Evolutionary conservation across 2,113 vertebrate species (phyloP), one percentile per base, ranked within the genome.

Genomic region (Grallaria varia): DNA sequence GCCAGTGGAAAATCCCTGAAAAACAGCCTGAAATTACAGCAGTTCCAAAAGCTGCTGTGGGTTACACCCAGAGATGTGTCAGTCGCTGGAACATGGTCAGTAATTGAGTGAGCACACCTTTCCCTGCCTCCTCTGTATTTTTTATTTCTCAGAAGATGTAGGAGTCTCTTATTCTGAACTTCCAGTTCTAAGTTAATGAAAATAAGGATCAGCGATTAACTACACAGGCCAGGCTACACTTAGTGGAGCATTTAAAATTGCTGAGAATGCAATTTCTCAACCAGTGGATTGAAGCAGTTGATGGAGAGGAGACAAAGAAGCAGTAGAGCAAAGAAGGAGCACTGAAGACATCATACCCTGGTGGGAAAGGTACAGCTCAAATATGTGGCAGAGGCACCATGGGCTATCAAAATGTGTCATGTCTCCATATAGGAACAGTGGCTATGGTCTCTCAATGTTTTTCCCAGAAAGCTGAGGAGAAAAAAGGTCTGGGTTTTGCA

Each of bases 1-100:
- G 72, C 56, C 63, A 92, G 67, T 71, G 85, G 92, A 92, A 94
- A 94, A 92, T 80, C 67, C 40, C 63, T 56, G 45, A 89, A 63
- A 92, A 83, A 79, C 0, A 2, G 72, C 23, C 18, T 86, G 67
- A 33, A 91, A 91, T 79, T 82, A 64, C 40, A 80, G 20, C 42
- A 72, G 67, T 75, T 87, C 60, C 52, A 80, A 75, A 45, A 78
- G 77, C 47, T 75, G 56, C 27, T 79, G 30, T 28, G 63, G 37
- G 58, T 76, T 75, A 80, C 58, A 1, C 72, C 62, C 71, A 52
- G 58, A 2, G 3, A 75, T 58, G 73, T 45, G 85, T 89, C 85
- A 89, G 66, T 49, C 0, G 3, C 75, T 92, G 85, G 88, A 93
- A 60, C 8, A 0, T 0, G 1, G 73, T 69, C 88, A 71, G 50